Evolutionary conservation across 2,888 invertebrate genomes (phyloP).

Genomic region (Penaeus monodon): DNA sequence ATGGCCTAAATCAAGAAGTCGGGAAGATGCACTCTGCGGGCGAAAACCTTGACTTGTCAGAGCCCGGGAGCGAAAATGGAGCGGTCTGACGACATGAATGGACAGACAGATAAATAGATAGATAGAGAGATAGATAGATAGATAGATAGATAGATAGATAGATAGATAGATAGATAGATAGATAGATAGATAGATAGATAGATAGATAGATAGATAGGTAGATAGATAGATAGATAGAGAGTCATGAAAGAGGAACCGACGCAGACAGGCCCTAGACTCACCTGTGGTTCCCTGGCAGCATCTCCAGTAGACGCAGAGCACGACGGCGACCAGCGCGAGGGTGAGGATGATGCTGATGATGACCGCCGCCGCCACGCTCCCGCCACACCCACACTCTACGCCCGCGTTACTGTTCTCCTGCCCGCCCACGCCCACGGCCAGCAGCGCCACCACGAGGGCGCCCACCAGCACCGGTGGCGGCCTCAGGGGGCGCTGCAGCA

Average conservation of each 20-base stretch:
- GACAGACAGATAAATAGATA: too few species aligned
- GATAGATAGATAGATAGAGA: not conserved
- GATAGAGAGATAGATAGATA: not conserved
- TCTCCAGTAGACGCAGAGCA: not conserved
- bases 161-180: not conserved
- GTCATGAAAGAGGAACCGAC: not conserved
- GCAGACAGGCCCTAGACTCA: not conserved
- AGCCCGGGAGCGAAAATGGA: too few species aligned
- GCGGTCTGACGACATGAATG: too few species aligned
- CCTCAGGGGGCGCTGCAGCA: not conserved
- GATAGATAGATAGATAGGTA: not conserved
- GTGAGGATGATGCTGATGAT: not conserved
- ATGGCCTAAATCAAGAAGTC: too few species aligned
- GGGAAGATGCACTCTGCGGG: too few species aligned
- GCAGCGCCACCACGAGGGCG: constrained; percentile 9
- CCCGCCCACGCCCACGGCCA: constrained; percentile 24
- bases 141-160: not conserved
- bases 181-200: not conserved
- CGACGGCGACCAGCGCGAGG: not conserved
- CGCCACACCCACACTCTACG: constrained; percentile 19
- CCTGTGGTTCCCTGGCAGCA: not conserved
- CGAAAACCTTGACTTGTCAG: too few species aligned
- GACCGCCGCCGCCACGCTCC: constrained; percentile 2
- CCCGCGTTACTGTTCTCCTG: constrained; percentile 9
- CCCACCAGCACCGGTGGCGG: constrained; percentile 10